Percentiles rank a stretch among this genome's conserved stretches.
These are phyloP conservation scores for Amphipyra berbera DNA, from an alignment of 2,888 invertebrate species.

Conservation along the genomic window DNA sequence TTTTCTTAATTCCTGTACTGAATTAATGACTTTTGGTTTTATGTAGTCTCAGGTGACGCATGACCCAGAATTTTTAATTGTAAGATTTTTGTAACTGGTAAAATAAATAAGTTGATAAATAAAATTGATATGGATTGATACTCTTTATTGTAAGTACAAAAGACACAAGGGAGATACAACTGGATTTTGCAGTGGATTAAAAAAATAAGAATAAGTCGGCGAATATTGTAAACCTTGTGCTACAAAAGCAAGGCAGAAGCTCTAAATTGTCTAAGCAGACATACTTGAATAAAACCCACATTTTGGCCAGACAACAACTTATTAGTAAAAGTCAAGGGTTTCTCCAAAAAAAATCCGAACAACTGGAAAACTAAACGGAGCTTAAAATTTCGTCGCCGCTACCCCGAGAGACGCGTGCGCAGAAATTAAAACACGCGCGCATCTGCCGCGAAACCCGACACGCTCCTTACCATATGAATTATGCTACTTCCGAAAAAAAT, in stretches of 20 bases:
- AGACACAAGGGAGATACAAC: no score
- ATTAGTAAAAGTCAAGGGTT: slow-evolving; percentile 39
- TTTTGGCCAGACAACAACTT: slow-evolving; percentile 23
- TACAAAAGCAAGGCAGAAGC: not conserved
- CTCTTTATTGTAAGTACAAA: no score
- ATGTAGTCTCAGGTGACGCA: no score
- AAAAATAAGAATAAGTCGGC: no score
- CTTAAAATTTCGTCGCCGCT: slow-evolving; percentile 64
- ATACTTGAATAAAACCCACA: slow-evolving; percentile 7
- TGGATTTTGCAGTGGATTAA: no score
- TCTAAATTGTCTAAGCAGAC: slow-evolving; percentile 26
- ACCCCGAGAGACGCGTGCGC: slow-evolving; percentile 79
- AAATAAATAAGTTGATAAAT: no score
- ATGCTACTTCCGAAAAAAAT: slow-evolving; percentile 83
- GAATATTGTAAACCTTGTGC: no score
- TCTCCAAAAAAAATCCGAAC: slow-evolving; percentile 54
- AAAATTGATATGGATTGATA: no score
- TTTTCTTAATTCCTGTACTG: no score
- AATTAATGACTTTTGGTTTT: no score
- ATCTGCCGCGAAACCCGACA: slow-evolving; percentile 88
- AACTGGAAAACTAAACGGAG: slow-evolving; percentile 62
- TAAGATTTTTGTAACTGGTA: no score
- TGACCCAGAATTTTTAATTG: no score
- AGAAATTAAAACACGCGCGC: slow-evolving; percentile 68
- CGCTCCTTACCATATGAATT: slow-evolving; percentile 85